These are phyloP conservation scores for Sisyra terminalis DNA, from an alignment of 2,888 invertebrate genomes.

Conservation along the genomic window DNA sequence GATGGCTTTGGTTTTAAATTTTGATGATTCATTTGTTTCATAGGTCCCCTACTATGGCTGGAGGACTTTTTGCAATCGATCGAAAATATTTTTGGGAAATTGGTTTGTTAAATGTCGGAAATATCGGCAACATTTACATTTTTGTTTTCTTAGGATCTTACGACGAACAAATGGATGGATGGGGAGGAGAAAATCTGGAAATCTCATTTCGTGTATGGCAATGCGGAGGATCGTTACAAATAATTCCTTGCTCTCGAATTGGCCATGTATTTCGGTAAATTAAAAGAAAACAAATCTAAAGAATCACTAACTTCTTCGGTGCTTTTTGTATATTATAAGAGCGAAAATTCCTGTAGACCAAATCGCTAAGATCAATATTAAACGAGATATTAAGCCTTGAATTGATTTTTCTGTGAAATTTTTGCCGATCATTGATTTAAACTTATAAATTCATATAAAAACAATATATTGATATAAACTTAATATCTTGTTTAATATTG, in stretches of 20 bases:
- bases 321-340: too few species aligned
- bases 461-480: too few species aligned
- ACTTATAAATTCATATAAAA: too few species aligned
- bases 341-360: too few species aligned
- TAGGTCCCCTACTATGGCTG: conserved; percentile 88
- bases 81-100: conserved; percentile 88
- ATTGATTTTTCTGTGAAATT: too few species aligned
- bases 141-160: conserved; percentile 51
- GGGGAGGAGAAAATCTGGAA: conserved; percentile 96
- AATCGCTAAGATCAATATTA: too few species aligned
- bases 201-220: conserved; percentile 89
- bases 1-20: conserved; percentile 18
- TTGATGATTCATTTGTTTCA: conserved; percentile 33
- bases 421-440: too few species aligned
- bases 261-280: conserved; percentile 63
- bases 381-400: too few species aligned
- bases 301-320: too few species aligned
- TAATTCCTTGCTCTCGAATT: conserved; percentile 56
- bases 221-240: conserved; percentile 85
- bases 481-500: too few species aligned
- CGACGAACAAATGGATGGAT: conserved; percentile 92
- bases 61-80: conserved; percentile 88
- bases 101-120: conserved; percentile 3
- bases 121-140: too few species aligned
- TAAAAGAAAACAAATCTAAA: conserved; percentile 1